Evolutionary conservation across 2,797 vertebrate species (phyloP), one percentile per base, ranked within the genome.

Genomic region (Eurystomus glaucurus): DNA sequence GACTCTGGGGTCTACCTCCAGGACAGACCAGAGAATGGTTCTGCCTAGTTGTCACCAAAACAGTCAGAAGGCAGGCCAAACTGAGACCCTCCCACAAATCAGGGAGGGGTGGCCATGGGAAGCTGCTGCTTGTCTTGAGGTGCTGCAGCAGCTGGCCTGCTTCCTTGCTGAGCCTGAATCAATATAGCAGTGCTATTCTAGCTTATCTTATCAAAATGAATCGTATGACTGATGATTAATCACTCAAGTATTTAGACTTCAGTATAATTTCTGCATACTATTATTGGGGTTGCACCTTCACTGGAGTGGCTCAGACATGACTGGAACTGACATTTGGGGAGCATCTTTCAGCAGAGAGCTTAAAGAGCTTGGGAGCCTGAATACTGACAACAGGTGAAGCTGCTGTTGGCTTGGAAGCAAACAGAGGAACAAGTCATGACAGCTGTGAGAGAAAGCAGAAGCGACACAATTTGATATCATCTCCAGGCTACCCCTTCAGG

Each of bases 341-440:
- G 55, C 71, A 83, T 94, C 95, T 97, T 96, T 97, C 96, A 96
- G 84, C 78, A 77, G 85, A 89, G 84, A 68, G 92, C 90, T 96
- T 97, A 91, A 93, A 79, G 68, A 82, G 75, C 75, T 87, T 81
- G 84, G 65, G 64, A 69, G 46, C 29, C 71, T 92, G 78, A 95
- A 92, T 96, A 80, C 84, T 90, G 90, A 77, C 55, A 94, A 94
- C 92, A 97, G 94, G 86, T 93, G 95, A 92, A 46, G 61, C 45
- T 92, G 68, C 68, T 43, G 9, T 74, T 85, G 81, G 71, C 84
- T 90, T 89, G 78, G 81, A 77, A 82, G 86, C 81, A 86, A 85
- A 68, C 26, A 77, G 71, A 80, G 65, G 95, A 92, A 88, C 64
- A 95, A 83, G 57, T 33, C 81, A 78, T 1, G 9, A 92, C 93